A percentile compares a stretch with the other conserved stretches of the same genome.
Conservation (phyloP, 92 coral and sea anemone genomes). For the Virgularia gustaviana region DNA sequence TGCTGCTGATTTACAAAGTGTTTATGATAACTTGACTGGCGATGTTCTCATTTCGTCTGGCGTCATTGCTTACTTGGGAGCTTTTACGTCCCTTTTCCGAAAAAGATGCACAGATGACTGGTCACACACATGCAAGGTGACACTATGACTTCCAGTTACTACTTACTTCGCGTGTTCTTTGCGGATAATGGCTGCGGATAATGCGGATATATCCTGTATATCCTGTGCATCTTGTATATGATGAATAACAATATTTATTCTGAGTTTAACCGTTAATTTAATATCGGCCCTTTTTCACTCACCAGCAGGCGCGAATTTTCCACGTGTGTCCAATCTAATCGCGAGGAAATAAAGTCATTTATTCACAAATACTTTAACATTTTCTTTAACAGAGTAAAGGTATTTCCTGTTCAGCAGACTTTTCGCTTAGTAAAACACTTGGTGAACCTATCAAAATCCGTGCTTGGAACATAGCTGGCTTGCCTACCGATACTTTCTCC, state of each 20-base stretch:
- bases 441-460: constrained; percentile 97
- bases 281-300: too few species aligned
- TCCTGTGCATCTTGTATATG: too few species aligned
- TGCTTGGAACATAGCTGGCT: constrained; percentile 97
- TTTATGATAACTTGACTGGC: constrained; percentile 93
- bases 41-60: constrained; percentile 98
- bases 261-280: too few species aligned
- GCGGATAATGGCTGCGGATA: too few species aligned
- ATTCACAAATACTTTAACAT: background rate
- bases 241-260: too few species aligned
- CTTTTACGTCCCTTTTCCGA: constrained; percentile 93
- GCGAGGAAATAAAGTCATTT: background rate
- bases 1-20: constrained; percentile 78
- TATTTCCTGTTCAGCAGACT: constrained; percentile 94
- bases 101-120: constrained; percentile 92
- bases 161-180: too few species aligned
- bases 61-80: constrained; percentile 95
- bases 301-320: too few species aligned
- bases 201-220: too few species aligned
- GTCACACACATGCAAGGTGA: constrained; percentile 95
- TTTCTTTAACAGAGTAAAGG: constrained; percentile 62
- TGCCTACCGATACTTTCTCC: constrained; percentile 94
- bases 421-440: constrained; percentile 87
- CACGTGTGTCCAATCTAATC: background rate
- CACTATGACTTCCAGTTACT: too few species aligned